Evolutionary conservation across 2,797 vertebrate species (phyloP), one percentile per base, ranked within the genome.

Genomic region (Xiphophorus birchmanni): DNA sequence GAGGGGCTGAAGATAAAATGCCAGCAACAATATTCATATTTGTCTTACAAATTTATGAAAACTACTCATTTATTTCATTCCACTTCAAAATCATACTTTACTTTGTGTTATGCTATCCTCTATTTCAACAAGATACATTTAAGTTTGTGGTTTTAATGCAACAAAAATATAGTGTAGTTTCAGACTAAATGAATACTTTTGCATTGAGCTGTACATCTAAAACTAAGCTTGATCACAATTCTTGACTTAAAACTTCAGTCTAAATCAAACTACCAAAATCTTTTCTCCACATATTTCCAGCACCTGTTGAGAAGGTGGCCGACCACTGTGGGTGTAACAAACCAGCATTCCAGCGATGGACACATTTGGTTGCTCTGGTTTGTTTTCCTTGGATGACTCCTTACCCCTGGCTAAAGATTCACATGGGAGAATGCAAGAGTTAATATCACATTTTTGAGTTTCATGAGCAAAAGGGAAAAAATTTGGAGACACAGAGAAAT

Each of bases 381-480:
- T 93, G 93, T 94, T 94, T 94, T 93, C 86, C 89, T 94, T 93
- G 93, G 94, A 93, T 90, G 93, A 90, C 89, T 93, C 82, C 83
- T 91, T 56, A 76, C 85, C 87, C 88, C 86, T 93, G 91, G 91
- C 90, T 92, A 92, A 94, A 90, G 88, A 92, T 91, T 92, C 92
- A 89, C 92, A 91, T 89, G 91, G 88, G 90, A 91, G 89, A 90
- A 83, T 74, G 86, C 60, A 76, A 82, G 77, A 81, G 67, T 83
- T 87, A 87, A 90, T 92, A 90, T 92, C 91, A 91, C 90, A 91
- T 90, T 87, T 87, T 93, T 81, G 83, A 90, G 82, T 82, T 86
- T 80, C 35, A 35, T 82, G 77, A 88, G 80, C 47, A 26, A 18
- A 26, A 47, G 37, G 67, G 56, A 4, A 13, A 32, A 82, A 42